A percentile compares a stretch with the other conserved stretches of the same genome.
These are phyloP conservation scores for Xyrichtys novacula DNA, from an alignment of 2,797 vertebrate genomes.

Conservation along the genomic window DNA sequence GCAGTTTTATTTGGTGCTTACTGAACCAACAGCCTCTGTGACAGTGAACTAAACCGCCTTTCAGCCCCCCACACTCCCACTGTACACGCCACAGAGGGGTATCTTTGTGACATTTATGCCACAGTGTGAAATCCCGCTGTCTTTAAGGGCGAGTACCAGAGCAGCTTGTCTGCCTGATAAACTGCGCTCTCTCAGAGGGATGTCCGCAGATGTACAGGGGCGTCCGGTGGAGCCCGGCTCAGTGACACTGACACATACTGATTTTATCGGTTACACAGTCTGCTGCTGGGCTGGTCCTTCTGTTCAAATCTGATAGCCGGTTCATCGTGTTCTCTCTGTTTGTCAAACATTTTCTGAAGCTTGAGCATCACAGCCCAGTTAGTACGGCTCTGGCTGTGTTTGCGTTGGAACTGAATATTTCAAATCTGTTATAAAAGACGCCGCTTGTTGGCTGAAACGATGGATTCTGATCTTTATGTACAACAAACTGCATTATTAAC, in stretches of 20 bases:
- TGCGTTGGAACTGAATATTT: neutral
- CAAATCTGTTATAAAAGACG: too few relatives aligned
- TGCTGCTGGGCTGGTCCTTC: conserved; percentile 14
- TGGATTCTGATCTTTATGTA: neutral
- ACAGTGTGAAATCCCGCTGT: conserved; percentile 35
- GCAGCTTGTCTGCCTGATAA: conserved; percentile 34
- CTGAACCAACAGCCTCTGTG: neutral
- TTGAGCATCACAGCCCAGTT: neutral
- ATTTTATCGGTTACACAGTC: conserved; percentile 33
- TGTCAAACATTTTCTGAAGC: conserved; percentile 10
- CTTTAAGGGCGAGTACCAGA: conserved; percentile 16
- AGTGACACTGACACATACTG: conserved; percentile 23
- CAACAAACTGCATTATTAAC: neutral
- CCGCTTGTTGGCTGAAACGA: neutral
- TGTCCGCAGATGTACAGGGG: conserved; percentile 1
- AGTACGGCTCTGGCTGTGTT: neutral
- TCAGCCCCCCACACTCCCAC: conserved; percentile 21
- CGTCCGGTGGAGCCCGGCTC: conserved; percentile 10
- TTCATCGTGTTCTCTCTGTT: neutral
- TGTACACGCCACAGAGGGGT: neutral
- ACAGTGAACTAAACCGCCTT: conserved; percentile 30
- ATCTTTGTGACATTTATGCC: conserved; percentile 40
- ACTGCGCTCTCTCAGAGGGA: conserved; percentile 2
- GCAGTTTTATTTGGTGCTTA: neutral
- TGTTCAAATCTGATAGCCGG: neutral